These are phyloP conservation scores for Monochamus alternatus DNA, from an alignment of 2,888 invertebrate genomes.

Conservation along the genomic window DNA sequence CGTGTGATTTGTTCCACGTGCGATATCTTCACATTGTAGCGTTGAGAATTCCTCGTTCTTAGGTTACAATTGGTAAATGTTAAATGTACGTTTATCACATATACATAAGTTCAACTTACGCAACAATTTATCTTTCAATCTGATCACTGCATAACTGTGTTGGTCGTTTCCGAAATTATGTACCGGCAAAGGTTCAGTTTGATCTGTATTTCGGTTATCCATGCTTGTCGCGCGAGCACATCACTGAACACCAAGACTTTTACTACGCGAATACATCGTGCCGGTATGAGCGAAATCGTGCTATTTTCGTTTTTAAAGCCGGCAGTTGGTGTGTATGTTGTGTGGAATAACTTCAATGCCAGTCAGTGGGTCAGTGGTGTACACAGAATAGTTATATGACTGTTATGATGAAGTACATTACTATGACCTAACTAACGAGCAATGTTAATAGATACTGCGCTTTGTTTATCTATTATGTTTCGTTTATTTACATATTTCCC, in stretches of 20 bases:
- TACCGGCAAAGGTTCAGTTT: constrained; percentile 5
- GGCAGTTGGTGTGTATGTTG: constrained; percentile 5
- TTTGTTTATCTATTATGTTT: too few species aligned
- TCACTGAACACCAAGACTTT: constrained; percentile 5
- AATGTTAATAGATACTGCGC: too few species aligned
- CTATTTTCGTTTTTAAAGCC: constrained; percentile 8
- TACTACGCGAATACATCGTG: background rate
- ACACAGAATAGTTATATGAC: too few species aligned
- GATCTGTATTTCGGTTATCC: constrained; percentile 41
- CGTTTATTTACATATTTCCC: too few species aligned
- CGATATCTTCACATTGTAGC: too few species aligned
- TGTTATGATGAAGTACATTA: too few species aligned
- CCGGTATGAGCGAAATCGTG: background rate
- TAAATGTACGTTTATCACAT: too few species aligned
- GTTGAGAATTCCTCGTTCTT: too few species aligned
- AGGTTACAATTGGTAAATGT: too few species aligned
- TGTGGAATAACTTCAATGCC: constrained; percentile 19
- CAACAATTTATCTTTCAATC: constrained; percentile 55
- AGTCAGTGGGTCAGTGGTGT: too few species aligned
- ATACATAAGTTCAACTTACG: constrained; percentile 51
- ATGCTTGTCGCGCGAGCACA: constrained; percentile 38
- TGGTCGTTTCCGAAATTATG: constrained; percentile 5
- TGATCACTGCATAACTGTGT: constrained; percentile 30
- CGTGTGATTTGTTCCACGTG: too few species aligned
- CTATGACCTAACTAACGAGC: too few species aligned